A percentile compares a stretch with the other conserved stretches of the same genome.
Conservation (phyloP, 2,113 vertebrate species). For the Chloebia gouldiae region DNA sequence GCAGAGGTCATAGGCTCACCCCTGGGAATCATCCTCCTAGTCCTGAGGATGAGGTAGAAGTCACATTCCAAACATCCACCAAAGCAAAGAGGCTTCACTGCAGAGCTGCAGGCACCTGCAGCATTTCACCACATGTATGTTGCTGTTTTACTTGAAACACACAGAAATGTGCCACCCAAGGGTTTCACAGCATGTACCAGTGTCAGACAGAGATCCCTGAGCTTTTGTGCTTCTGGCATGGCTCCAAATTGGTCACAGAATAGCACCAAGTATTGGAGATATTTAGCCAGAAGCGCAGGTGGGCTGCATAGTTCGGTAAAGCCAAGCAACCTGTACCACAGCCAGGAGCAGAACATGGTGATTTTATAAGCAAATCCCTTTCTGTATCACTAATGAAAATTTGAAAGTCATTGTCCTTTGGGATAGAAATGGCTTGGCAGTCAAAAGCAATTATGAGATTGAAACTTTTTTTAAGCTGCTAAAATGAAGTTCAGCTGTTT, state of each 20-base stretch:
- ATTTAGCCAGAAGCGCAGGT: background rate
- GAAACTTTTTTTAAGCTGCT: background rate
- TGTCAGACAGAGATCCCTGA: background rate
- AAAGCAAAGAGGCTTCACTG: background rate
- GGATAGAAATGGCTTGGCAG: background rate
- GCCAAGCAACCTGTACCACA: background rate
- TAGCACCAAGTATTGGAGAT: background rate
- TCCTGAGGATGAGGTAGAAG: background rate
- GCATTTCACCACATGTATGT: background rate
- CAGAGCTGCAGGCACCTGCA: background rate
- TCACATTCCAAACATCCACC: background rate
- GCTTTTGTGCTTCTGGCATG: background rate
- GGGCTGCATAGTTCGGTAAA: rapidly evolving
- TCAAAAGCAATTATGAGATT: background rate
- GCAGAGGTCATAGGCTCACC: background rate
- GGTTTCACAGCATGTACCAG: background rate
- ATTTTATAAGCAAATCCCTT: background rate
- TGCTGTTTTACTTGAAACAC: background rate
- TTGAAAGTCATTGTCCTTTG: background rate
- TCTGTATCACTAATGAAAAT: background rate
- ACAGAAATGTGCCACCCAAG: rapidly evolving
- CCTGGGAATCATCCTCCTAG: background rate
- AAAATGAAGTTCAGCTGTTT: background rate
- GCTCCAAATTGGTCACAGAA: background rate
- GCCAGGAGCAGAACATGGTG: background rate